Evolutionary conservation across 2,113 vertebrate genomes (phyloP), one percentile per base, ranked within the genome.

Genomic region (Corythoichthys intestinalis): DNA sequence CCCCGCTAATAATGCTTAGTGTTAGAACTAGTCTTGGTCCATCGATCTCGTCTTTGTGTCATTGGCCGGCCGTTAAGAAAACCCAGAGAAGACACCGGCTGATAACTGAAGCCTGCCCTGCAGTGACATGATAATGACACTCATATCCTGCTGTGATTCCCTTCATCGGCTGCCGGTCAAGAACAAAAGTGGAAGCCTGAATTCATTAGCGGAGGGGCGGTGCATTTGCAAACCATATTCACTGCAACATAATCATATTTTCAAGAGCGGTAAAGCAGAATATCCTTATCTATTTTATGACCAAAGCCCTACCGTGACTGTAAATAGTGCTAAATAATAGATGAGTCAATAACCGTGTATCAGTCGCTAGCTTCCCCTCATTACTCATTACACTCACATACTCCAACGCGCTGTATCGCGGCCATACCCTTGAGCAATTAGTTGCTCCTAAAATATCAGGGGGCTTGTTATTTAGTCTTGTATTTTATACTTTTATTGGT

Each of bases 131-230:
- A 87, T 86, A 85, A 89, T 86, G 85, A 87, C 58, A 71, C 86
- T 84, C 80, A 85, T 83, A 84, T 83, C 90, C 86, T 86, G 85
- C 87, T 89, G 90, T 80, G 89, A 87, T 86, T 83, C 80, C 86
- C 65, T 82, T 88, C 86, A 89, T 83, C 72, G 52, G 65, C 84
- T 84, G 80, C 80, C 86, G 87, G 82, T 82, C 85, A 68, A 76
- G 73, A 84, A 90, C 84, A 89, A 88, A 87, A 78, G 74, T 44
- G 68, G 71, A 74, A 66, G 72, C 52, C 67, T 71, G 85, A 83
- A 89, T 90, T 81, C 76, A 91, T 89, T 89, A 89, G 74, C 71
- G 53, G 74, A 11, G 68, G 70, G 63, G 80, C 60, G 76, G 53
- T 49, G 35, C 77, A 41, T 72, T 63, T 70, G 65, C 67, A 75